Evolutionary conservation across 2,113 vertebrate species (phyloP).

Genomic region (Aramus guarauna): DNA sequence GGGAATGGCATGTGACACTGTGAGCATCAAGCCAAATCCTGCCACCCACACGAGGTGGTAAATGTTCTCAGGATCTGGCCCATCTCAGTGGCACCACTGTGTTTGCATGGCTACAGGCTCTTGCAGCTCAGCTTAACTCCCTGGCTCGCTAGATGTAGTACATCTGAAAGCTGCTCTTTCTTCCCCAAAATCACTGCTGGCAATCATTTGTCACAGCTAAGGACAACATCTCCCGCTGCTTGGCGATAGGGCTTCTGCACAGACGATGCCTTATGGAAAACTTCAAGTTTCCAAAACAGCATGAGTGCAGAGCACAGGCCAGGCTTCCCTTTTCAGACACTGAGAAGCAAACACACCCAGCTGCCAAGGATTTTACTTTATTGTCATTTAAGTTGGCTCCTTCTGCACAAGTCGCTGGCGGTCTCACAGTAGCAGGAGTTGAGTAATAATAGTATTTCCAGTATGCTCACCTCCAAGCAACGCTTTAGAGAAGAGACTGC

Average conservation of each 20-base stretch:
- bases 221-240: constrained; percentile 59
- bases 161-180: constrained; percentile 51
- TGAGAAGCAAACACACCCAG: constrained; percentile 28
- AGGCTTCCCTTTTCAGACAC: constrained; percentile 42
- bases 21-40: not conserved
- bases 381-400: constrained; percentile 73
- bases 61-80: not conserved
- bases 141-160: not conserved
- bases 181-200: constrained; percentile 8
- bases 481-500: constrained; percentile 41
- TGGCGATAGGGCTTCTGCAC: constrained; percentile 3
- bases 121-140: not conserved
- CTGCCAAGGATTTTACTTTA: constrained; percentile 75
- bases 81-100: not conserved
- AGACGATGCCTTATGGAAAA: constrained; percentile 63
- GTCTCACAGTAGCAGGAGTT: constrained; percentile 52
- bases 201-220: constrained; percentile 59
- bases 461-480: constrained; percentile 54
- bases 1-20: not conserved
- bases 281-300: constrained; percentile 66
- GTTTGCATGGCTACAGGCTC: not conserved
- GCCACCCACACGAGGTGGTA: not conserved
- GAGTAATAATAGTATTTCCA: constrained; percentile 72
- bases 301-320: constrained; percentile 29
- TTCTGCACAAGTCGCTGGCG: constrained; percentile 49